A percentile compares a stretch with the other conserved stretches of the same genome.
These are phyloP conservation scores for Galaxea fascicularis DNA, from an alignment of 92 coral and sea anemone species.

Conservation along the genomic window DNA sequence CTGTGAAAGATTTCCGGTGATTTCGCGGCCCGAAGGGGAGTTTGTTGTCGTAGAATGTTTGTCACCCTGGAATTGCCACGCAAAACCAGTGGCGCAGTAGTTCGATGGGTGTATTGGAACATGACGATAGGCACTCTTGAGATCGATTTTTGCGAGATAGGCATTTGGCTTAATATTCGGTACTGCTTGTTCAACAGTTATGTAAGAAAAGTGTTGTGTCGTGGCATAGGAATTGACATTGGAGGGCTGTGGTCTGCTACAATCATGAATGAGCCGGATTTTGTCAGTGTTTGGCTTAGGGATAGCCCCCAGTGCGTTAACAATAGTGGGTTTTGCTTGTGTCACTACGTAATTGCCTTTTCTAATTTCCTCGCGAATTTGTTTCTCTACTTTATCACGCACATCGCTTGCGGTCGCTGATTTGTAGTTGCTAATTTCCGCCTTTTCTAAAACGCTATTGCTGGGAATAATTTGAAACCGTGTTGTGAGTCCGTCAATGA, in stretches of 20 bases:
- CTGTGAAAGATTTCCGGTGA: conserved; percentile 54
- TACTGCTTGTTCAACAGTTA: conserved; percentile 38
- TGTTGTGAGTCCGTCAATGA: conserved; percentile 35
- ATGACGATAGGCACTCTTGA: conserved; percentile 60
- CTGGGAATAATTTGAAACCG: conserved; percentile 25
- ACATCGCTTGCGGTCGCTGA: conserved; percentile 39
- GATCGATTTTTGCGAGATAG: conserved; percentile 63
- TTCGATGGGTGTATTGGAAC: conserved; percentile 57
- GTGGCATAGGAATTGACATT: conserved; percentile 24
- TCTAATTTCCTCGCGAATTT: conserved; percentile 28
- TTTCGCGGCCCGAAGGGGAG: conserved; percentile 52
- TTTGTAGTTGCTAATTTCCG: conserved; percentile 47
- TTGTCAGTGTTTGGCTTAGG: conserved; percentile 12
- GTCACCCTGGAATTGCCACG: conserved; percentile 47
- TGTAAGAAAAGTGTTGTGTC: conserved; percentile 41
- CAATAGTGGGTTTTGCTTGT: conserved; percentile 23
- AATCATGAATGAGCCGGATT: conserved; percentile 34
- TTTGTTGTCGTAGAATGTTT: conserved; percentile 14
- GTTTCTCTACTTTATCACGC: conserved; percentile 28
- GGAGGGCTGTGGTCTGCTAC: conserved; percentile 19
- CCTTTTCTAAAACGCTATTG: conserved; percentile 7
- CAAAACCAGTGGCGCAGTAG: conserved; percentile 52
- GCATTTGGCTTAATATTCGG: conserved; percentile 38
- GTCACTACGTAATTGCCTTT: conserved; percentile 17
- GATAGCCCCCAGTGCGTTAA: conserved; percentile 36